Evolutionary conservation across 2,797 vertebrate species (phyloP), one percentile per base, ranked within the genome.

Genomic region (Nothura maculosa): DNA sequence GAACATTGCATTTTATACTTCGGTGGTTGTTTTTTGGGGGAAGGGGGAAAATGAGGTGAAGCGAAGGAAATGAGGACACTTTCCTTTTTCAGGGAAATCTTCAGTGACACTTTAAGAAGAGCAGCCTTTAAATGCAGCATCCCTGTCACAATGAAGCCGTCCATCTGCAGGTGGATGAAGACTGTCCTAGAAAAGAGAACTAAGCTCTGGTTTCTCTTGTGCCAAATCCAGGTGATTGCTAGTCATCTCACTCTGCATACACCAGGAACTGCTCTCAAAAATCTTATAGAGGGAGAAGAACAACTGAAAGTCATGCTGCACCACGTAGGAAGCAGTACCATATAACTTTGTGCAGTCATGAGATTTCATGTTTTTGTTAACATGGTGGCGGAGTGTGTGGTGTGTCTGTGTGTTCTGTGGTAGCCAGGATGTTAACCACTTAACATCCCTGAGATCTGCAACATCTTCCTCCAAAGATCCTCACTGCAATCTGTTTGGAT

Each of bases 111-210:
- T 85, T 82, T 92, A 88, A 92, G 92, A 93, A 81, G 81, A 89
- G 57, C 45, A 82, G 76, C 72, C 92, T 90, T 95, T 74, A 87
- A 90, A 78, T 89, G 69, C 2, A 16, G 81, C 76, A 72, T 93
- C 76, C 54, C 27, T 83, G 84, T 82, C 28, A 95, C 72, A 96
- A 38, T 0, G 4, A 91, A 78, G 40, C 24, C 63, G 91, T 79
- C 92, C 69, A 43, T 89, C 87, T 90, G 79, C 79, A 93, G 90
- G 89, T 90, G 92, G 91, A 75, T 92, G 90, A 94, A 66, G 64
- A 32, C 75, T 94, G 92, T 89, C 92, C 90, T 93, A 80, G 90
- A 94, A 95, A 94, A 92, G 75, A 93, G 81, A 84, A 93, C 61
- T 61, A 72, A 85, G 81, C 61, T 92, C 81, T 77, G 57, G 14